Evolutionary conservation across 2,797 vertebrate species (phyloP).

Genomic region (Chanos chanos): DNA sequence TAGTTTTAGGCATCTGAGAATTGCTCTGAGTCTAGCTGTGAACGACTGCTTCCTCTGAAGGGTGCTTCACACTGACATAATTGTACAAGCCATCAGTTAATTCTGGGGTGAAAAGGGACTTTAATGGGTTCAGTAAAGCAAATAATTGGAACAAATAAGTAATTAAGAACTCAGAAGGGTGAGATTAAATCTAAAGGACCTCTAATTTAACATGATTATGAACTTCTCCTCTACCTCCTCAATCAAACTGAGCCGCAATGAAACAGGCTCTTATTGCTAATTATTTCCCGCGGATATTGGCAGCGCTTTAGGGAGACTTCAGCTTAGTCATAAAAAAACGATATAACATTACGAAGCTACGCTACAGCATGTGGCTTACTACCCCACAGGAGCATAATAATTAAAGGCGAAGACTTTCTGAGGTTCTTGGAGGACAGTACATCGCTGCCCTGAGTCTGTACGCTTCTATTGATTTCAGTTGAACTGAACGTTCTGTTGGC

Average conservation of each 20-base stretch:
- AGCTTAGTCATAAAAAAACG: background rate
- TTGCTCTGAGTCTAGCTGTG: too few species aligned
- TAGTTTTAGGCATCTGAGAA: too few species aligned
- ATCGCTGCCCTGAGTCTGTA: too few species aligned
- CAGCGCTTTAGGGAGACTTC: constrained; percentile 20
- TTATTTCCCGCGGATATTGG: constrained; percentile 60
- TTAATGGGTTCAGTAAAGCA: constrained; percentile 76
- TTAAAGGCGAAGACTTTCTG: too few species aligned
- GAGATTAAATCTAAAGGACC: constrained; percentile 71
- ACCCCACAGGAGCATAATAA: too few species aligned
- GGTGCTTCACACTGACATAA: constrained; percentile 46
- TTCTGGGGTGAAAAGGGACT: constrained; percentile 59
- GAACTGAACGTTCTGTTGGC: too few species aligned
- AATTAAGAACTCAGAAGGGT: constrained; percentile 69
- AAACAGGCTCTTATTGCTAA: constrained; percentile 62
- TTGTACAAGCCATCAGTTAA: constrained; percentile 56
- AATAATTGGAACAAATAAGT: constrained; percentile 80
- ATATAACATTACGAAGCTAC: background rate
- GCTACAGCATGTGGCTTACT: too few species aligned
- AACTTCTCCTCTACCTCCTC: constrained; percentile 69
- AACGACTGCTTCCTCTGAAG: constrained; percentile 34
- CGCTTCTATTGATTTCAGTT: too few species aligned
- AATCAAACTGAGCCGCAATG: constrained; percentile 59
- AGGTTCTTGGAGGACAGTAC: too few species aligned
- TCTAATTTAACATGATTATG: constrained; percentile 77